A percentile compares a stretch with the other conserved stretches of the same genome.
phyloP scores from a whole-genome alignment of 53 echinoderm and acorn worm genomes.

The Paelopatides confundens region DNA sequence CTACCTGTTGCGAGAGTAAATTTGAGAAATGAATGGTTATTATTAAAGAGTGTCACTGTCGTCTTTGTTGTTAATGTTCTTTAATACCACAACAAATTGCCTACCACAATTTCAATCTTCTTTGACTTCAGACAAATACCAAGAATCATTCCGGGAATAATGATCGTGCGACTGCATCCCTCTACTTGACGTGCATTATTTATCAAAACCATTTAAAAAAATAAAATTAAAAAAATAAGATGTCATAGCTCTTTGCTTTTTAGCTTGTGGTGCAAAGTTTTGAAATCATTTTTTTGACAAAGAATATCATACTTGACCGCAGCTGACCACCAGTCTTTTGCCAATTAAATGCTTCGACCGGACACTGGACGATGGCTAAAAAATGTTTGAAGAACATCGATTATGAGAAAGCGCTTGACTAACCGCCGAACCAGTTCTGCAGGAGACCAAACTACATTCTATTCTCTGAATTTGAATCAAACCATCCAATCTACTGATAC shows the following conservation, averaged over 20 bases:
- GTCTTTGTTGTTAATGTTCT: no score
- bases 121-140: no score
- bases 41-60: no score
- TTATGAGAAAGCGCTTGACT: background rate
- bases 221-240: background rate
- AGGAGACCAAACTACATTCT: background rate
- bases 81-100: no score
- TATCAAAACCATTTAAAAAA: background rate
- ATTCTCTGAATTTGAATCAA: background rate
- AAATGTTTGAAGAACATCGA: background rate
- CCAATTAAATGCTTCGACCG: background rate
- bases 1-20: no score
- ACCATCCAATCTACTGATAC: no score
- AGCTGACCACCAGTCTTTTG: constrained; percentile 18
- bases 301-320: constrained; percentile 9
- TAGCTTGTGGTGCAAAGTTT: background rate
- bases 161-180: no score
- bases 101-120: no score
- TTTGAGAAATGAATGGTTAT: no score
- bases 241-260: no score
- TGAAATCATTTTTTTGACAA: background rate
- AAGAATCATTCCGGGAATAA: no score
- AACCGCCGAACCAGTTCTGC: no score
- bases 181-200: background rate
- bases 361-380: background rate